Percentiles rank a stretch among this genome's conserved stretches.
Conservation (phyloP, 2,113 vertebrate species). For the Alligator mississippiensis region DNA sequence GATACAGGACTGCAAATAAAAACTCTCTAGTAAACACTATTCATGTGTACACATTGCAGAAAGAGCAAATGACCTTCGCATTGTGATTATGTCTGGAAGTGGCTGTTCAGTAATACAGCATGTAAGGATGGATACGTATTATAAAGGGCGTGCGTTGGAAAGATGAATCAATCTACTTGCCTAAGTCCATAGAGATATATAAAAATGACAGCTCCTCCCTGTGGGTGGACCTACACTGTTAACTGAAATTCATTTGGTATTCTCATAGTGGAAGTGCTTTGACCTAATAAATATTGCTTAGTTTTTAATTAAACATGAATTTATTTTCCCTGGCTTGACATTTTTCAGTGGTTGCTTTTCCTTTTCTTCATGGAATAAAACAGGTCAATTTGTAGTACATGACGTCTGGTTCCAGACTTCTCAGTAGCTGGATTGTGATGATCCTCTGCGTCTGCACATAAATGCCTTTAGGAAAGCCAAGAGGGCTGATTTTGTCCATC, state of each 20-base stretch:
- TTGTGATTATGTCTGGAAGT: not conserved
- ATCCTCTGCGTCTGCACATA: not conserved
- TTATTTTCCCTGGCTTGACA: not conserved
- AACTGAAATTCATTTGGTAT: not conserved
- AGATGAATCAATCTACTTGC: not conserved
- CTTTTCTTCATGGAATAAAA: not conserved
- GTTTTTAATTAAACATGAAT: not conserved
- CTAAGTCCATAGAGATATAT: not conserved
- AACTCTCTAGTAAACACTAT: slow-evolving; percentile 14
- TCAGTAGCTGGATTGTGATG: not conserved
- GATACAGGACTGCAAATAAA: not conserved
- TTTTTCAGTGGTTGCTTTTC: not conserved
- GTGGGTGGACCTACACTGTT: not conserved
- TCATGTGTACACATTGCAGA: slow-evolving; percentile 11
- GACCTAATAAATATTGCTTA: not conserved
- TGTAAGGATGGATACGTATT: not conserved
- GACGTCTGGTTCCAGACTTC: too few relatives aligned
- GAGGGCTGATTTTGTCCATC: too few relatives aligned
- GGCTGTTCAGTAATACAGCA: not conserved
- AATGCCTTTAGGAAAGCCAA: too few relatives aligned
- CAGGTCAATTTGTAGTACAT: not conserved
- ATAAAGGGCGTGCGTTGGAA: not conserved
- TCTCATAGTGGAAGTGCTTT: not conserved
- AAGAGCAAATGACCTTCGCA: not conserved
- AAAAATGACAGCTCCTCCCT: not conserved